Evolutionary conservation across 1,140 invertebrate genomes (phyloP).

Genomic region (Drosophila grimshawi): DNA sequence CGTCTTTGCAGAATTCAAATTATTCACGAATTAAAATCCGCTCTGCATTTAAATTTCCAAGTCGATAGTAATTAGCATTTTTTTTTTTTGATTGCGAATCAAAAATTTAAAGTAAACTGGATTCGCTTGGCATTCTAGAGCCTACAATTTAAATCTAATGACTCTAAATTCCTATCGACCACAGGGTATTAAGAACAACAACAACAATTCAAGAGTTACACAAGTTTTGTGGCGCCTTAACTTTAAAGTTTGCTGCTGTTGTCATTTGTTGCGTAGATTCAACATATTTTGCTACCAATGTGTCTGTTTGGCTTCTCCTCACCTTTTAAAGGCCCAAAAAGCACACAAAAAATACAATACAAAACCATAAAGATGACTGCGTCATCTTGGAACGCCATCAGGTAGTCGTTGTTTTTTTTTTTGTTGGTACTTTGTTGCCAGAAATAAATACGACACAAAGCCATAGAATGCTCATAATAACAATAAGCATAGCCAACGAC

Average conservation of each 20-base stretch:
- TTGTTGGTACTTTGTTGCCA: constrained; percentile 36
- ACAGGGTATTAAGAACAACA: constrained; percentile 1
- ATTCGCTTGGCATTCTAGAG: not conserved
- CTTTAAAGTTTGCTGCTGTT: constrained; percentile 30
- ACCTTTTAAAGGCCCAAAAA: constrained; percentile 9
- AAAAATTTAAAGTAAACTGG: not conserved
- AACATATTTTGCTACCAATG: constrained; percentile 35
- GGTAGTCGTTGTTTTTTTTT: constrained; percentile 6
- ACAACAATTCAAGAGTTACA: constrained; percentile 2
- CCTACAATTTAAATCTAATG: not conserved
- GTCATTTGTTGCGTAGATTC: constrained; percentile 27
- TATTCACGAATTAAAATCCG: not conserved
- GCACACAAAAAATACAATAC: not conserved
- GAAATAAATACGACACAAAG: constrained; percentile 45
- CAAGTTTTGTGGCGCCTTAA: constrained; percentile 23
- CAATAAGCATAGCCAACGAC: constrained; percentile 33
- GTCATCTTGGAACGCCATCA: constrained; percentile 29
- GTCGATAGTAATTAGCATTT: not conserved
- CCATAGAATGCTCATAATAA: constrained; percentile 46
- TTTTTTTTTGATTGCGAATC: not conserved
- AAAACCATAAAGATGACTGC: constrained; percentile 12
- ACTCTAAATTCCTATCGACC: not conserved
- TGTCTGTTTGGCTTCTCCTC: constrained; percentile 31
- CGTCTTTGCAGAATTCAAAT: not conserved
- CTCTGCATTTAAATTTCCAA: not conserved